These are phyloP conservation scores for Erpornis zantholeuca DNA, from an alignment of 2,113 vertebrate species.

Conservation along the genomic window DNA sequence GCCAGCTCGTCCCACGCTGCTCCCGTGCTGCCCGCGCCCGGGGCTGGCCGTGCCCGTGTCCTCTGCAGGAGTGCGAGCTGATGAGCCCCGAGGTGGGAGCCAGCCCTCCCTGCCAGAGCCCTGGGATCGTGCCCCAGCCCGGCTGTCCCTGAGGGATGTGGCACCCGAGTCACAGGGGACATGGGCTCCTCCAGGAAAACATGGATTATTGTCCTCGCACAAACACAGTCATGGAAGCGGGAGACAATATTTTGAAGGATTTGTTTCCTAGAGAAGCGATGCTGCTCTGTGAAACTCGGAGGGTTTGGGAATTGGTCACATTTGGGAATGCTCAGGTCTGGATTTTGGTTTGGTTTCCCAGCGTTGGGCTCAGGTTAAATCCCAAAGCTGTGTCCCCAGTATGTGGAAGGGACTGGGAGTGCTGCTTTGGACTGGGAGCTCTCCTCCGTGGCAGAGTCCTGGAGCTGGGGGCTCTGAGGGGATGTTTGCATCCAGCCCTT, in stretches of 20 bases:
- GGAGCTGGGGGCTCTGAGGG: background rate
- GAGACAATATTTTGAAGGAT: background rate
- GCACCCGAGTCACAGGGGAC: background rate
- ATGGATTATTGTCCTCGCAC: background rate
- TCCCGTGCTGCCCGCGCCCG: background rate
- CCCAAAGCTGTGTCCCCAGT: background rate
- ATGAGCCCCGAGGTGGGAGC: background rate
- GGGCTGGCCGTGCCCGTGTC: background rate
- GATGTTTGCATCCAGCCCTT: background rate
- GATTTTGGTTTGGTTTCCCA: background rate
- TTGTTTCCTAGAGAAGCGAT: background rate
- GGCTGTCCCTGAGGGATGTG: background rate
- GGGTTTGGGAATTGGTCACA: background rate
- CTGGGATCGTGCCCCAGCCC: background rate
- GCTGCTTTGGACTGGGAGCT: background rate
- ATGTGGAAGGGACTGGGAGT: background rate
- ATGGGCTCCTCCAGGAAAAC: background rate
- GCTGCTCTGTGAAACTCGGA: background rate
- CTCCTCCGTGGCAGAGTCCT: background rate
- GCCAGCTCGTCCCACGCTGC: background rate
- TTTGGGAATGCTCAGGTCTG: accelerated
- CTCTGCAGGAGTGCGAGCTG: background rate
- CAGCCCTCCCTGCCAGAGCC: background rate
- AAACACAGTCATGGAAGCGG: accelerated
- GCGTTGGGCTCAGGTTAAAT: background rate